These are phyloP conservation scores for Calypte anna DNA, from an alignment of 2,113 vertebrate species.

Conservation along the genomic window DNA sequence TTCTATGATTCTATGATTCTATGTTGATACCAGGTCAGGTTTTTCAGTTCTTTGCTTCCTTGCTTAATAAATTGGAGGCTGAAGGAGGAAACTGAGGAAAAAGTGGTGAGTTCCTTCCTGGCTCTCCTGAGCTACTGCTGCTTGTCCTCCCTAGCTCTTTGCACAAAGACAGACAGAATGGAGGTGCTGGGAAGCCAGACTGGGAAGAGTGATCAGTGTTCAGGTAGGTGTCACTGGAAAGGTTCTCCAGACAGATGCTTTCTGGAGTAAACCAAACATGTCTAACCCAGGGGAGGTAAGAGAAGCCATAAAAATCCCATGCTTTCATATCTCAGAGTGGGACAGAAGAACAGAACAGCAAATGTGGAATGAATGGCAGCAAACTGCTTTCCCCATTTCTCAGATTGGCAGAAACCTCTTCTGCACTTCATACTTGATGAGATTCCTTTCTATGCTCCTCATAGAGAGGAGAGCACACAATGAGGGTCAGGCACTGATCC, in stretches of 20 bases:
- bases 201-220: background rate
- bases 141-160: background rate
- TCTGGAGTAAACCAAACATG: background rate
- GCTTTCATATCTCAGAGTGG: background rate
- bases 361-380: background rate
- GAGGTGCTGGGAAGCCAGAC: background rate
- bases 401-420: background rate
- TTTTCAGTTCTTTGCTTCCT: background rate
- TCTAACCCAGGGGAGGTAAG: background rate
- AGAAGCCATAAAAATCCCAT: background rate
- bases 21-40: background rate
- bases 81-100: background rate
- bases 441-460: background rate
- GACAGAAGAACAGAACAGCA: background rate
- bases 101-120: background rate
- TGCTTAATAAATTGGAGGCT: background rate
- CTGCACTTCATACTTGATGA: background rate
- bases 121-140: background rate
- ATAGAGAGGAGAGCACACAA: background rate
- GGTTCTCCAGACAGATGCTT: background rate
- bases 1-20: too few species aligned
- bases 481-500: rapidly evolving
- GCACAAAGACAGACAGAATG: background rate
- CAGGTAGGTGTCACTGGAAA: background rate
- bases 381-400: background rate